phyloP scores from a whole-genome alignment of 2,797 vertebrate species.

The Liasis olivaceus region DNA sequence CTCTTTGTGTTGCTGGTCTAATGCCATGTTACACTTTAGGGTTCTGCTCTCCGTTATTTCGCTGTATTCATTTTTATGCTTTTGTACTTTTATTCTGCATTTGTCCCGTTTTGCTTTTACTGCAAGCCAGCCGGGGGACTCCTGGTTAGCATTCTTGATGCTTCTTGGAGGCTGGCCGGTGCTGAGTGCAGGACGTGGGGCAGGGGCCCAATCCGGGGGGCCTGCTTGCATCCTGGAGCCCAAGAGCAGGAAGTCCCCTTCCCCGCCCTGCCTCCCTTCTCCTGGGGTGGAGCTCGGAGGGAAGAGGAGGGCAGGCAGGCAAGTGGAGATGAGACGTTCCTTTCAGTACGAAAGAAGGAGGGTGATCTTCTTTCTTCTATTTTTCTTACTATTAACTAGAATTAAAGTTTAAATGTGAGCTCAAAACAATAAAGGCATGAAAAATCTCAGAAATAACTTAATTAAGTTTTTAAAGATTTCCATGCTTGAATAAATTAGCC shows the following conservation, averaged over 20 bases:
- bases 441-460: constrained; percentile 82
- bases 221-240: too few species aligned
- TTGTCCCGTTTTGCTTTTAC: neutral
- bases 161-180: neutral
- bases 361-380: neutral
- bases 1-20: neutral
- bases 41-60: neutral
- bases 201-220: neutral
- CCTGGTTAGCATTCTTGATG: neutral
- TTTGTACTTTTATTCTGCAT: neutral
- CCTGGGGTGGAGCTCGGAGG: neutral
- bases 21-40: neutral
- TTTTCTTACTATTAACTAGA: constrained; percentile 66
- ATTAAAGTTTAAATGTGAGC: constrained; percentile 76
- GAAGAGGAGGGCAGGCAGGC: neutral
- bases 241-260: too few species aligned
- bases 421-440: constrained; percentile 78
- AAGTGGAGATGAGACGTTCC: neutral
- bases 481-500: constrained; percentile 83
- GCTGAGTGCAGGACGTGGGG: neutral
- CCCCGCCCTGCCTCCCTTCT: too few species aligned
- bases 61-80: neutral
- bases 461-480: constrained; percentile 86
- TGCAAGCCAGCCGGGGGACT: neutral
- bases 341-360: neutral